Base-by-base conservation (phyloP, 2,113 vertebrate genomes). In the Isurus oxyrinchus region DNA sequence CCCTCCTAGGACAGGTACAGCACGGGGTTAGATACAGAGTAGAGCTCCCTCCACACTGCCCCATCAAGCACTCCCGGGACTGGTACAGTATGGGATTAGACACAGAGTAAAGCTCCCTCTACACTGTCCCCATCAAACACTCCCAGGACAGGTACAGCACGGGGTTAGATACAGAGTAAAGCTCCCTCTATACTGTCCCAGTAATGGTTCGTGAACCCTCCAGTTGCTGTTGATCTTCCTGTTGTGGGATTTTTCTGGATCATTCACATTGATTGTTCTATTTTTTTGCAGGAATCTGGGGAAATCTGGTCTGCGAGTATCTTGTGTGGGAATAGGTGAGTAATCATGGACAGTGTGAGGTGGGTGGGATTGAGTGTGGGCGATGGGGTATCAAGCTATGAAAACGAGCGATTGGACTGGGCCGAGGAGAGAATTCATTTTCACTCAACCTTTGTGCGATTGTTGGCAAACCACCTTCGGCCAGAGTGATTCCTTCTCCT, bases 251-350 rank as follows among this genome's bases (percentile, higher is more conserved):
- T 72, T 19, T 13, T 14, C 40, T 6, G n/a, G 35, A 55, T 2
- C 14, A 88, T 5, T 55, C 7, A 55, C 2, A 27, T 25, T 2
- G 3, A 16, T 55, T 49, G 25, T 40, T 63, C 27, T 97, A 76
- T 97, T 44, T 96, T 96, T 96, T 96, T 97, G 63, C 97, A 98
- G 98, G 97, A 98, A 98, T 96, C 97, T 98, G 55, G 98, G 98
- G 1, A 98, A 98, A 96, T 98, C 98, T 96, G 98, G 98, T 96
- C 98, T 98, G 57, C 97, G 98, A 31, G 98, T 98, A 40, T 98
- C 98, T 96, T 98, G 98, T 96, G 97, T 98, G 67, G 98, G 98
- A 96, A 97, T 98, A 72, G 98, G 98, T 98, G 96, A 98, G 98
- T 97, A 49, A 1, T 0, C n/a, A 2, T 81, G 79, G 16, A 1